phyloP scores from a whole-genome alignment of 2,113 vertebrate species.

The Hirundichthys speculiger region DNA sequence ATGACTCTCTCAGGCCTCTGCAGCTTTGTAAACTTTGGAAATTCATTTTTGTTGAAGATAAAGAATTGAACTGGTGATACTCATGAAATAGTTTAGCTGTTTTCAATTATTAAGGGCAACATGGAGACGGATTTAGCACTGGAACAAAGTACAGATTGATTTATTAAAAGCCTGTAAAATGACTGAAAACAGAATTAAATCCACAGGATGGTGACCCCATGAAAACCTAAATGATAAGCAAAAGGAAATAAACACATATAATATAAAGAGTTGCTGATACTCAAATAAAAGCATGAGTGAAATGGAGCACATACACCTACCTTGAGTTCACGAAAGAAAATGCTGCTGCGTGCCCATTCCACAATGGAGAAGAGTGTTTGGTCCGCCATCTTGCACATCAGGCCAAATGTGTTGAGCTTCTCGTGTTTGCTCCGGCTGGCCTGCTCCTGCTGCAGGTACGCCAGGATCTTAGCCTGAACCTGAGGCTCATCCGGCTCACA shows the following conservation, averaged over 20 bases:
- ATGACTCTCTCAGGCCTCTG: neutral
- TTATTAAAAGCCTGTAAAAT: slow-evolving; percentile 19
- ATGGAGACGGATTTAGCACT: slow-evolving; percentile 43
- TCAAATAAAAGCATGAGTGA: neutral
- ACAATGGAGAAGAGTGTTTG: slow-evolving; percentile 99
- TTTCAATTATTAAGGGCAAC: slow-evolving; percentile 53
- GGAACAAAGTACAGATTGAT: slow-evolving; percentile 36
- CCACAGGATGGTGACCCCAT: neutral
- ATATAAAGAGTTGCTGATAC: neutral
- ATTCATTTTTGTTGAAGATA: slow-evolving; percentile 53
- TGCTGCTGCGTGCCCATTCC: slow-evolving; percentile 97
- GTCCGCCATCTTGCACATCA: slow-evolving; percentile 99
- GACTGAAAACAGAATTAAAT: no score
- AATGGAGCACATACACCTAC: slow-evolving; percentile 72
- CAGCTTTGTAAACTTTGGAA: slow-evolving; percentile 44
- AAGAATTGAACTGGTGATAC: slow-evolving; percentile 53
- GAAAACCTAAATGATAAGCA: no score
- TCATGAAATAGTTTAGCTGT: slow-evolving; percentile 41
- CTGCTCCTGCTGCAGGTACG: slow-evolving; percentile 96
- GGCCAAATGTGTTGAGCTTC: slow-evolving; percentile 96
- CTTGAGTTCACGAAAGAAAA: slow-evolving; percentile 99
- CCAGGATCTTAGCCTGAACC: slow-evolving; percentile 94
- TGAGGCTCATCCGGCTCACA: slow-evolving; percentile 96
- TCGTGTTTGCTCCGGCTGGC: slow-evolving; percentile 93
- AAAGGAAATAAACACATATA: neutral